phyloP scores from a whole-genome alignment of 2,888 invertebrate genomes.

The Saturnia pavonia region DNA sequence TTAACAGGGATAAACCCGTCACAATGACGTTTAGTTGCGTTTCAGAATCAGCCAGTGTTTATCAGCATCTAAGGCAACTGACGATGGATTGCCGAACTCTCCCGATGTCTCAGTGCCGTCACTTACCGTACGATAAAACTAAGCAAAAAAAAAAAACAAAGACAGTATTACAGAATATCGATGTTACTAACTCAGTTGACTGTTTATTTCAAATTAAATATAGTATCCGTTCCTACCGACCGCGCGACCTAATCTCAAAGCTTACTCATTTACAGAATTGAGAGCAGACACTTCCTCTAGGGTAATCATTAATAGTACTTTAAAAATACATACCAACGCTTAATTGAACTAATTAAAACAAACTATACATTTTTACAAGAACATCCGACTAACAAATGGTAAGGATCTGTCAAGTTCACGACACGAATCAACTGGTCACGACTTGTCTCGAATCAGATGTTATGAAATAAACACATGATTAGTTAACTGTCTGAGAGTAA shows the following conservation, averaged over 20 bases:
- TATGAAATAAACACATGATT: constrained; percentile 64
- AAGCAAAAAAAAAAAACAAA: too few species aligned
- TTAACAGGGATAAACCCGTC: too few species aligned
- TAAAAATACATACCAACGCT: constrained; percentile 39
- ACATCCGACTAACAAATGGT: constrained; percentile 61
- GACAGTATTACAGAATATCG: too few species aligned
- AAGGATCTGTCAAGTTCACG: constrained; percentile 71
- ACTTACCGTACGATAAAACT: too few species aligned
- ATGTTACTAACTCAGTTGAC: too few species aligned
- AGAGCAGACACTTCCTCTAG: constrained; percentile 33
- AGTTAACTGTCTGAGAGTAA: constrained; percentile 38
- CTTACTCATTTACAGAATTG: constrained; percentile 11
- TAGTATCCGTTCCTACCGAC: background rate
- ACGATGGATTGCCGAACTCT: too few species aligned
- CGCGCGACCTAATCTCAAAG: background rate
- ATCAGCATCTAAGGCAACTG: too few species aligned
- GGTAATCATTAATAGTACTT: constrained; percentile 41
- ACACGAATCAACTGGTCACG: constrained; percentile 72
- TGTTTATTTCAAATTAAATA: too few species aligned
- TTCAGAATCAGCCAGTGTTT: too few species aligned
- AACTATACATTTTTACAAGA: constrained; percentile 59
- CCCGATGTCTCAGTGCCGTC: too few species aligned
- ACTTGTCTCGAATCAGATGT: constrained; percentile 65
- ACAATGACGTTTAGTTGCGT: too few species aligned
- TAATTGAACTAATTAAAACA: constrained; percentile 64